Conservation (phyloP, 2,888 invertebrate species). For the Malthinus flaveolus region DNA sequence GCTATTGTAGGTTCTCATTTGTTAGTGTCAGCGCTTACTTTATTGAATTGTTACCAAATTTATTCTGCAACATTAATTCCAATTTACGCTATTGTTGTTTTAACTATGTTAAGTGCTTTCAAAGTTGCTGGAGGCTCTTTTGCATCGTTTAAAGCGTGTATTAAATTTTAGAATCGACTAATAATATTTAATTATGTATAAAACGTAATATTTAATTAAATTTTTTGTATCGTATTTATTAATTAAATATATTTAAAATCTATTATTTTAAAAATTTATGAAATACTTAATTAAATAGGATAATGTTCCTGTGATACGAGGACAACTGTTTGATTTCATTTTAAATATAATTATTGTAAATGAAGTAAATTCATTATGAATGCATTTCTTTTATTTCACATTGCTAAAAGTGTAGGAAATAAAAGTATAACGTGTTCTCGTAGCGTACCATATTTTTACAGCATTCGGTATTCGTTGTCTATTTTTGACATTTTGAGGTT, state of each 20-base stretch:
- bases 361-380: too few species aligned
- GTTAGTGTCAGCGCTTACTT: slow-evolving; percentile 76
- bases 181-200: slow-evolving; percentile 1
- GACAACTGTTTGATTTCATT: too few species aligned
- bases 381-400: too few species aligned
- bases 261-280: too few species aligned
- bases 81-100: slow-evolving; percentile 67
- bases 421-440: too few species aligned
- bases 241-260: not conserved
- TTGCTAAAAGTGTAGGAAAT: too few species aligned
- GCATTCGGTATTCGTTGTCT: too few species aligned
- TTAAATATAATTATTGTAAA: too few species aligned
- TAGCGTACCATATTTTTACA: too few species aligned
- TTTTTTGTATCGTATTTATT: slow-evolving; percentile 21
- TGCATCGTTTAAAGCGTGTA: slow-evolving; percentile 54
- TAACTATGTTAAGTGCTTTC: slow-evolving; percentile 71
- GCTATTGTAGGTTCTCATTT: slow-evolving; percentile 80
- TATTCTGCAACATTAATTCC: slow-evolving; percentile 73
- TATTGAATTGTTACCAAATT: slow-evolving; percentile 70
- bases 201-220: slow-evolving; percentile 21
- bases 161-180: slow-evolving; percentile 25
- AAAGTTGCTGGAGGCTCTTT: slow-evolving; percentile 70
- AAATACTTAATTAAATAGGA: too few species aligned
- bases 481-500: too few species aligned
- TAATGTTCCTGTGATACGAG: too few species aligned